Percentiles rank a stretch among this genome's conserved stretches.
Conservation (phyloP, 2,797 vertebrate species). For the Sebastes miniatus region DNA sequence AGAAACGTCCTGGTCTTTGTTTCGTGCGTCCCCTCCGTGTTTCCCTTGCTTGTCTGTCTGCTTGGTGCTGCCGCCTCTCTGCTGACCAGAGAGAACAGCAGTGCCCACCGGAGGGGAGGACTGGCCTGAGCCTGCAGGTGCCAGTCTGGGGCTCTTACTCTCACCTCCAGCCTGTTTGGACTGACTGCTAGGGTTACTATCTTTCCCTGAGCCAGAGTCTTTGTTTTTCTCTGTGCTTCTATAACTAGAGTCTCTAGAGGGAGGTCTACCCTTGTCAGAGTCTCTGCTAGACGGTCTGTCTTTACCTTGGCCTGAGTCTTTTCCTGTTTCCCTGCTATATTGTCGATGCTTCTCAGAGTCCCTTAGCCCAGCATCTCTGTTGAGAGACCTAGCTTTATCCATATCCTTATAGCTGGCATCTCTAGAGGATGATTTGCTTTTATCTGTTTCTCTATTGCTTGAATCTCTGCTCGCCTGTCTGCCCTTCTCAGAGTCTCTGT, state of each 20-base stretch:
- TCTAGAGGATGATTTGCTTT: constrained; percentile 65
- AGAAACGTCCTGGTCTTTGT: constrained; percentile 82
- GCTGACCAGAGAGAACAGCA: constrained; percentile 78
- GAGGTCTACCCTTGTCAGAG: constrained; percentile 65
- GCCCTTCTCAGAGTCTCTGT: constrained; percentile 68
- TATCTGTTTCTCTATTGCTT: constrained; percentile 68
- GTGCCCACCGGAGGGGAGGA: constrained; percentile 81
- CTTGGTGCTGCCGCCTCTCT: constrained; percentile 76
- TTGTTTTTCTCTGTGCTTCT: constrained; percentile 76
- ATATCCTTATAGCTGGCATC: constrained; percentile 63
- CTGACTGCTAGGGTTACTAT: constrained; percentile 54
- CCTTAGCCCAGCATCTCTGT: constrained; percentile 57
- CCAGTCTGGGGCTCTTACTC: constrained; percentile 66
- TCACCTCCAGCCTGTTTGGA: constrained; percentile 75
- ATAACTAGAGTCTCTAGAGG: constrained; percentile 70
- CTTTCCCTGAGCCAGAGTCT: constrained; percentile 74
- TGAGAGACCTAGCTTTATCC: constrained; percentile 63
- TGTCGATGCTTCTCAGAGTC: constrained; percentile 70
- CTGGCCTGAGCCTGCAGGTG: constrained; percentile 72
- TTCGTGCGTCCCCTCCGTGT: constrained; percentile 40
- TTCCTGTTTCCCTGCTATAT: constrained; percentile 69
- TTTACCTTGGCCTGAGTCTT: constrained; percentile 70
- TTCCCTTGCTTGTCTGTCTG: constrained; percentile 84
- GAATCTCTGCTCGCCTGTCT: constrained; percentile 63
- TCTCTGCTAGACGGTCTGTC: constrained; percentile 73